Base-by-base conservation (phyloP, 2,113 vertebrate species). In the Spea multiplicata region DNA sequence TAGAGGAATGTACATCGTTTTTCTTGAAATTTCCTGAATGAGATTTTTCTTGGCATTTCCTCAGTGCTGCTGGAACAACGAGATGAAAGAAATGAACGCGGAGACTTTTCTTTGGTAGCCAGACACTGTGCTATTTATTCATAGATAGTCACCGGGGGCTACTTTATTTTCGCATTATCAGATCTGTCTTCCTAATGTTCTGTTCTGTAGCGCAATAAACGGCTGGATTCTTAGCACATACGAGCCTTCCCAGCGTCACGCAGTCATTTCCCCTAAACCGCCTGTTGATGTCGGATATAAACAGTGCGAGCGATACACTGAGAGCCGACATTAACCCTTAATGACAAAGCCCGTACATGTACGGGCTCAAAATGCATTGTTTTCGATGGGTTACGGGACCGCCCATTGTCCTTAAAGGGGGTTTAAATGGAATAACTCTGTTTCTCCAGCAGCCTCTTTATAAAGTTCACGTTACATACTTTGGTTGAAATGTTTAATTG, bases 131-230 rank as follows among this genome's bases (percentile, higher is more conserved):
- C 48, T 66, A 46, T 66, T 55, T 52, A 78, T 72, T 73, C 44
- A 66, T 66, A 79, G 70, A 30, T 62, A 66, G 75, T 44, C 70
- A 66, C 76, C 62, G 55, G 76, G 69, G 76, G 76, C 61, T 55
- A 65, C 55, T 79, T 79, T 44, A 66, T 72, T 66, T 62, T 55
- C 4, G 57, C 44, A 73, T 73, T 73, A 70, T 79, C 76, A 79
- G 61, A 66, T 73, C 52, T 66, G 62, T 72, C 48, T 66, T 73
- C 61, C 62, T 79, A 79, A 72, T 79, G 76, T 65, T 66, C 44
- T 6, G 7, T 55, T 59, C 45, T 13, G 48, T 76, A 12, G 75
- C 52, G 44, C 16, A 14, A 44, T 59, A 48, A 14, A 69, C n/a
- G 30, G 66, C 67, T 61, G 67, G 66, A 70, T 76, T 76, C 57